These are phyloP conservation scores for Ara ararauna DNA, from an alignment of 2,797 vertebrate species.

Conservation along the genomic window DNA sequence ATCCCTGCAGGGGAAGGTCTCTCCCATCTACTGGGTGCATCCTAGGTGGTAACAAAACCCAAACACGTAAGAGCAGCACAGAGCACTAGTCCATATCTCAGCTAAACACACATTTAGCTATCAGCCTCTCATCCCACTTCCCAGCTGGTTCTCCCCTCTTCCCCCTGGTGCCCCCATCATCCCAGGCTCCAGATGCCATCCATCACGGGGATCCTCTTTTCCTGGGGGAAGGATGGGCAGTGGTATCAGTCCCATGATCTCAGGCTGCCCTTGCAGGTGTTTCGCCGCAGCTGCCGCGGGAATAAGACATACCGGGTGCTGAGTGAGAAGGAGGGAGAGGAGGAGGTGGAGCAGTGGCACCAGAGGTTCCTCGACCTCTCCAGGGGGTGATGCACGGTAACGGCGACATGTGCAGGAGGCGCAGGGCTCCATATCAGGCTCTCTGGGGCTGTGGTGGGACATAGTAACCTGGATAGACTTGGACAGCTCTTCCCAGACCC, in stretches of 20 bases:
- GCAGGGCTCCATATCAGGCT: neutral
- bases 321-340: slow-evolving; percentile 52
- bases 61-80: neutral
- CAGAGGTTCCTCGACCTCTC: slow-evolving; percentile 57
- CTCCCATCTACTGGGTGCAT: neutral
- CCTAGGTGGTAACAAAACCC: neutral
- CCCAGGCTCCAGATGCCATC: neutral
- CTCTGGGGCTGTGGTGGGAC: neutral
- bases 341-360: slow-evolving; percentile 67
- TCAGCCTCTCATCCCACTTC: neutral
- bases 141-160: neutral
- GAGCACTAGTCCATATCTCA: neutral
- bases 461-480: neutral
- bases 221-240: neutral
- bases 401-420: fast-evolving
- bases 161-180: neutral
- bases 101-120: neutral
- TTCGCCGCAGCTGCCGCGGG: slow-evolving; percentile 28
- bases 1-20: neutral
- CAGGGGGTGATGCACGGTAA: neutral
- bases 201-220: neutral
- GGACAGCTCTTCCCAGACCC: neutral
- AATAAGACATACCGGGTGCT: slow-evolving; percentile 41
- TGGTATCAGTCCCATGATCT: neutral
- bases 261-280: slow-evolving; percentile 58